Percentiles rank a stretch among this genome's conserved stretches.
Conservation (phyloP, 2,797 vertebrate species). For the Hybognathus amarus region DNA sequence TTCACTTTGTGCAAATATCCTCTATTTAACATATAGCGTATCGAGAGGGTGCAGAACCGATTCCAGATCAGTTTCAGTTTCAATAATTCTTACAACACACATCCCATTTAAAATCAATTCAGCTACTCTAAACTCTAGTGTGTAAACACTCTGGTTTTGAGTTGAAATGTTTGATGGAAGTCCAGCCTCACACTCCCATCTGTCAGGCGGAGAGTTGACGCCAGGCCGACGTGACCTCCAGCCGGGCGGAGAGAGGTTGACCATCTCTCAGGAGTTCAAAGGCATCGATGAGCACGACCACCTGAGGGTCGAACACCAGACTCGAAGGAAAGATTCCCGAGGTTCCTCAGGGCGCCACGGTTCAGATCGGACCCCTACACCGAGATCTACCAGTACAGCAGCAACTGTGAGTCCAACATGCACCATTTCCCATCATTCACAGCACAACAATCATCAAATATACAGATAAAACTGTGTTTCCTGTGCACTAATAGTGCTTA, state of each 20-base stretch:
- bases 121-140: neutral
- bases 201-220: conserved; percentile 89
- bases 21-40: too few relatives aligned
- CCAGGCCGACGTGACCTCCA: conserved; percentile 86
- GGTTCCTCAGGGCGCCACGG: conserved; percentile 74
- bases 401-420: conserved; percentile 76
- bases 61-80: too few relatives aligned
- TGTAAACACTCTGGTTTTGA: neutral
- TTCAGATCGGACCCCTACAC: conserved; percentile 87
- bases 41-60: neutral
- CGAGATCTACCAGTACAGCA: conserved; percentile 88
- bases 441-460: neutral
- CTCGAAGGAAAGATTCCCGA: conserved; percentile 86
- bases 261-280: conserved; percentile 85
- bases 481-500: too few relatives aligned
- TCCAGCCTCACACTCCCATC: neutral
- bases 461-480: neutral
- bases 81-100: too few relatives aligned
- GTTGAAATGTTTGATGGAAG: neutral
- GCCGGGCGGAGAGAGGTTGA: conserved; percentile 83
- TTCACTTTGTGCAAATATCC: too few relatives aligned
- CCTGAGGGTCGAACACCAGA: conserved; percentile 86
- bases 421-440: neutral
- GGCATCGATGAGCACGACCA: conserved; percentile 93
- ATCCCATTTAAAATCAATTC: neutral